A percentile compares a stretch with the other conserved stretches of the same genome.
Conservation (phyloP, 2,888 invertebrate species). For the Troglohyphantes excavatus region DNA sequence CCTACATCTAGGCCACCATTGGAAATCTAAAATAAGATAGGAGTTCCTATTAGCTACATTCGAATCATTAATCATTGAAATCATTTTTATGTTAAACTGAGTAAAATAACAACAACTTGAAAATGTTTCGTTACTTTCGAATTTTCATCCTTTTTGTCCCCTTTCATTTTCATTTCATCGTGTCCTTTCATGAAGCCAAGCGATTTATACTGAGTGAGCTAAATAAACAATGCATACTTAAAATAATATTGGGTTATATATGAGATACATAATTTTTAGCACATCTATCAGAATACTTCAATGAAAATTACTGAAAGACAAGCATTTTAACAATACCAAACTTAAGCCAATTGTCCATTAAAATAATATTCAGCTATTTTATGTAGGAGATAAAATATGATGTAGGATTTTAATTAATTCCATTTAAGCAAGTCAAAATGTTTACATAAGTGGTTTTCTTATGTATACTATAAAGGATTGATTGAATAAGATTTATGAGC, state of each 20-base stretch:
- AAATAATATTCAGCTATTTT: too few species aligned
- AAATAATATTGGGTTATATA: too few species aligned
- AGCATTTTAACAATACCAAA: too few species aligned
- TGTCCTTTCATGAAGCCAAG: constrained; percentile 44
- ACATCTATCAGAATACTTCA: background rate
- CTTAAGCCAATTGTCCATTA: too few species aligned
- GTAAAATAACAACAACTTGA: background rate
- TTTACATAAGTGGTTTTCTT: too few species aligned
- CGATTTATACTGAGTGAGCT: constrained; percentile 66
- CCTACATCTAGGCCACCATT: constrained; percentile 86
- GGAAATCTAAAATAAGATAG: constrained; percentile 82
- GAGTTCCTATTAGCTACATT: background rate
- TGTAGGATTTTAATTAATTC: too few species aligned
- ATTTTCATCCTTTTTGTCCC: constrained; percentile 63
- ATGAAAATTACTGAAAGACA: too few species aligned
- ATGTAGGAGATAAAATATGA: too few species aligned
- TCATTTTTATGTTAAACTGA: background rate
- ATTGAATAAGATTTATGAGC: too few species aligned
- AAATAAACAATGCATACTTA: background rate
- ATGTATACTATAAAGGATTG: too few species aligned
- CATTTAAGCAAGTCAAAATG: too few species aligned
- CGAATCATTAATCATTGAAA: background rate
- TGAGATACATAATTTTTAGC: background rate
- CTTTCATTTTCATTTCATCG: constrained; percentile 62
- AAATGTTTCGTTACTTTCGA: constrained; percentile 41